phyloP scores from a whole-genome alignment of 2,888 invertebrate species.

The Drosophila tanythrix region DNA sequence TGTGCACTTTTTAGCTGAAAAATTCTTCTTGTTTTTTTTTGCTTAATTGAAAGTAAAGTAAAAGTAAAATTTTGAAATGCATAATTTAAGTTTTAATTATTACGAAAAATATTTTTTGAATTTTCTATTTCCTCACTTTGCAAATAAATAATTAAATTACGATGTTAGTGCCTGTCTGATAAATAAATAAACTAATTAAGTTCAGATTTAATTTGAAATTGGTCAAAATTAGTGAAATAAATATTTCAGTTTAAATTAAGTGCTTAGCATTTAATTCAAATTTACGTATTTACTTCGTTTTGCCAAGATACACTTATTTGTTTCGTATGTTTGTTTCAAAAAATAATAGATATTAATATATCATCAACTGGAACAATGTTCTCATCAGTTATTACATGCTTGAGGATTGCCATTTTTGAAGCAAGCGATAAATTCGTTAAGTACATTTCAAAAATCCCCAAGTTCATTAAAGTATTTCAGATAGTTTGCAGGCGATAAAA shows the following conservation, averaged over 20 bases:
- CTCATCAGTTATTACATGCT: slow-evolving; percentile 20
- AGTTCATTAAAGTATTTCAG: slow-evolving; percentile 18
- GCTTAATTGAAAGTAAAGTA: not conserved
- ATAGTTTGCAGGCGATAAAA: slow-evolving; percentile 32
- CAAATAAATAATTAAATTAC: not conserved
- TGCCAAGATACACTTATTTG: not conserved
- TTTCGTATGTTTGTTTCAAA: not conserved
- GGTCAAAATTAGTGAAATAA: not conserved
- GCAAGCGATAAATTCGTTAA: slow-evolving; percentile 34
- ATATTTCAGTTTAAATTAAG: not conserved
- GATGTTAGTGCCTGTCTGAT: not conserved
- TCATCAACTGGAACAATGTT: not conserved
- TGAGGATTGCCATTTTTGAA: slow-evolving; percentile 14
- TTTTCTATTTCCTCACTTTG: not conserved
- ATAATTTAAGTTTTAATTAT: not conserved
- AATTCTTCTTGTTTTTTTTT: not conserved
- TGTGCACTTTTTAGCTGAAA: not conserved
- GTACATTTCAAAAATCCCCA: slow-evolving; percentile 33
- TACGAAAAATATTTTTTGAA: not conserved
- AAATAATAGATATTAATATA: not conserved
- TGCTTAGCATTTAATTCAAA: not conserved
- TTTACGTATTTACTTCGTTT: not conserved
- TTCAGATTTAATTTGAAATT: not conserved
- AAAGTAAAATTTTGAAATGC: not conserved
- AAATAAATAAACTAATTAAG: not conserved